Evolutionary conservation across 1,140 invertebrate genomes (phyloP), one percentile per base, ranked within the genome.

Genomic region (Pseudomyrmex sp.): DNA sequence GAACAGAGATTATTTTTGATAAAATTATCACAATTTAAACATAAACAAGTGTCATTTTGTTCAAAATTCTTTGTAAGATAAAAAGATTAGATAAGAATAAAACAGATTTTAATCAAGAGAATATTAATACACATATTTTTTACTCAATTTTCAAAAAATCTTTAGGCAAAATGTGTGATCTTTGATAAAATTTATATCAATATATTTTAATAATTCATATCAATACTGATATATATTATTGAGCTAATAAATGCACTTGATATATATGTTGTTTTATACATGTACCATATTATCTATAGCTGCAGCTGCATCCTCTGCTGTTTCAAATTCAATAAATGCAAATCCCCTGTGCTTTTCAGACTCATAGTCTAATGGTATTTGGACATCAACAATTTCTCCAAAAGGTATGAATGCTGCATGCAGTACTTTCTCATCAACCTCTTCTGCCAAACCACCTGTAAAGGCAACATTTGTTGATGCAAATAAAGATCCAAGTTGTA

Each of bases 261-360:
- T 63, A 54, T 10, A 10, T 72, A 58, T 66, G 8, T 35, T 48
- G 18, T 84, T 88, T 85, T 63, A 73, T 52, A 85, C 61, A 87
- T 79, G 91, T 95, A 98, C 98, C 99, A 99, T 99, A 92, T 99
- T 99, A 95, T 99, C 99, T 92, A 99, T 99, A 50, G 99, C 99
- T 69, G 98, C 97, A 20, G 98, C 97, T 66, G 99, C 99, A 97
- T 99, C 99, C 95, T 98, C 97, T 9, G 96, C 96, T 84, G 96
- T 96, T 95, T 99, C 99, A 95, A 99, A 99, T 95, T 99, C 99
- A 88, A 99, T 97, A 94, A 99, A 99, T 1, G 98, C 98, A 95
- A 99, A 99, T 59, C 99, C 99, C 93, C 98, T 95, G 92, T 99
- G 98, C 91, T 99, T 99, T 93, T 99, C 98, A 79, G 97, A 98